phyloP scores from a whole-genome alignment of 2,888 invertebrate genomes.

The Drosophila merina region DNA sequence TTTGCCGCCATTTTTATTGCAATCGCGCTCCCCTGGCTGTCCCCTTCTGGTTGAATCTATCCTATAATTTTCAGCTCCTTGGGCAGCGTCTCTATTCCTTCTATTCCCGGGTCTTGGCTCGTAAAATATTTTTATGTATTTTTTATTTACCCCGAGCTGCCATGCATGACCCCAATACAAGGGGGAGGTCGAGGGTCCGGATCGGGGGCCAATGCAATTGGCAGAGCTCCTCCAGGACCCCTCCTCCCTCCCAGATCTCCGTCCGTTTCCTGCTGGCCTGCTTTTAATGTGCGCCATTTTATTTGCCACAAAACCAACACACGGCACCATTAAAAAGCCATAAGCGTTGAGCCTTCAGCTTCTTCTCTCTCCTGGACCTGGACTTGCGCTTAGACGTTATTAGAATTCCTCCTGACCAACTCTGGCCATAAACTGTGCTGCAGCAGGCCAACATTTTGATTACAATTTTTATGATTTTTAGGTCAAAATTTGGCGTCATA shows the following conservation, averaged over 20 bases:
- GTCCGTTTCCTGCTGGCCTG: slow-evolving; percentile 55
- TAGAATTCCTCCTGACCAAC: slow-evolving; percentile 51
- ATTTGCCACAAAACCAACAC: slow-evolving; percentile 77
- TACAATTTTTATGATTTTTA: slow-evolving; percentile 80
- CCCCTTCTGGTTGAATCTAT: slow-evolving; percentile 24
- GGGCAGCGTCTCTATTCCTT: slow-evolving; percentile 32
- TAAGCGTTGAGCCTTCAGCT: slow-evolving; percentile 73
- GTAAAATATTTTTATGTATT: slow-evolving; percentile 77
- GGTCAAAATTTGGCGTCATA: slow-evolving; percentile 80
- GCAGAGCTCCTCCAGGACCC: slow-evolving; percentile 13
- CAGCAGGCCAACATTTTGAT: slow-evolving; percentile 61
- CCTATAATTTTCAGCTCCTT: slow-evolving; percentile 38
- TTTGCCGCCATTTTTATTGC: slow-evolving; percentile 75
- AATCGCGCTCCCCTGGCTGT: slow-evolving; percentile 47
- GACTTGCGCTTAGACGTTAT: slow-evolving; percentile 70
- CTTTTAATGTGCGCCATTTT: slow-evolving; percentile 78
- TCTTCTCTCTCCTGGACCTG: slow-evolving; percentile 30
- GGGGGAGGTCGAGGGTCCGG: slow-evolving; percentile 12
- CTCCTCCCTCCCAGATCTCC: slow-evolving; percentile 1
- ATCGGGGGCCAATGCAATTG: slow-evolving; percentile 64
- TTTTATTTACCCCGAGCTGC: slow-evolving; percentile 70
- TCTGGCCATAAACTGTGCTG: slow-evolving; percentile 70
- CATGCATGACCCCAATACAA: slow-evolving; percentile 76
- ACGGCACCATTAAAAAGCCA: slow-evolving; percentile 80
- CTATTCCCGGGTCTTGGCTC: slow-evolving; percentile 46